Evolutionary conservation across 2,113 vertebrate genomes (phyloP), one percentile per base, ranked within the genome.

Genomic region (Chiloscyllium plagiosum): DNA sequence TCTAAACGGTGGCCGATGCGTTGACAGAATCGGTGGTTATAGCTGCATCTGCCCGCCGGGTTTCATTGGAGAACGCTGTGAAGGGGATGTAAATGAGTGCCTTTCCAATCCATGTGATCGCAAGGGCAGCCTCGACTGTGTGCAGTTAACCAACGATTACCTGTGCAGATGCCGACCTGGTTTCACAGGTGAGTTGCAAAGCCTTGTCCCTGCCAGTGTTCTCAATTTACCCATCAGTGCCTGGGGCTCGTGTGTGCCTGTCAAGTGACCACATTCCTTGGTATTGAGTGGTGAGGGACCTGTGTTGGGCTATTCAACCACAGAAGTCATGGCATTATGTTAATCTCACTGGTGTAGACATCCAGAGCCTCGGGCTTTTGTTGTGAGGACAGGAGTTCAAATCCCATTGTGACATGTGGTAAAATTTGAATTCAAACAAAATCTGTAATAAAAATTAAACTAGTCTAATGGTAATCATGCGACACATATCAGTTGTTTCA

Each of bases 41-140:
- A 98, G 97, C 4, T 99, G 99, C 80, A 96, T 96, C 76, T 99
- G 99, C 65, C 97, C 97, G 12, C 97, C 98, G 0, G 99, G 99
- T 94, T 99, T 99, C 29, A 98, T 98, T 0, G 99, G 99, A 0
- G 98, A 99, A 95, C 98, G 98, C 90, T 99, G 99, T 0, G 98
- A 99, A 96, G 99, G 99, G 0, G 99, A 99, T 96, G 98, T 99
- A 96, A 99, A 99, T 0, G 99, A 99, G 96, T 99, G 99, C 96
- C 97, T 98, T 2, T 98, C 99, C n/a, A 97, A 80, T 76, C 99
- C 99, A 3, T 99, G 99, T 97, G 97, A 97, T 96, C 50, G 97
- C 0, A 96, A 97, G 0, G 99, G 99, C 47, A 99, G 98, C 96
- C 97, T 99, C 50, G 99, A 99, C 97, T 99, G 99, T 70, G 96